Evolutionary conservation across 2,113 vertebrate genomes (phyloP), one percentile per base, ranked within the genome.

Genomic region (Blennius ocellaris): DNA sequence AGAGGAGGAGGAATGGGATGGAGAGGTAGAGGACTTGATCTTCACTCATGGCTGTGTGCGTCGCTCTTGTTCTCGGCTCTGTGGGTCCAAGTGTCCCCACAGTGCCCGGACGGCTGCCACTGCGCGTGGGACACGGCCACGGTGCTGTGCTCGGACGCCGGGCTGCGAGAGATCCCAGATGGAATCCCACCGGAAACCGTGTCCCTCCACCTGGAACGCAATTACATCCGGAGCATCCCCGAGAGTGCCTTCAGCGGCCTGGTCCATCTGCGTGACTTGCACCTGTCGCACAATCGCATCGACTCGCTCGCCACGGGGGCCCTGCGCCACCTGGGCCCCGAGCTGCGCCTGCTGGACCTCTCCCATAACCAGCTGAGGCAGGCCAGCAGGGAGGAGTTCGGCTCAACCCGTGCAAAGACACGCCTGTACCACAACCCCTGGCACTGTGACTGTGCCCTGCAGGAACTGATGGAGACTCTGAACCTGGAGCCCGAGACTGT

Each of bases 381-480:
- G 45, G 90, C 89, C 82, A 92, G 68, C 72, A 73, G 76, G 8
- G 87, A 93, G 16, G 93, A 93, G 52, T 93, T 94, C 2, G 84
- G 91, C 10, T 70, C 83, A 45, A 91, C 92, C 1, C 88, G 81
- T 3, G 94, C 93, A 17, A 94, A 92, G 78, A 93, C 87, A 0
- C 90, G 93, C 11, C 93, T 95, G 17, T 93, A 90, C 65, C 90
- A 93, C 89, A 95, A 95, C 82, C 94, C 94, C 21, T 94, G 94
- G 93, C 93, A 94, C 84, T 95, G 94, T 47, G 91, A 93, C 84
- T 95, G 94, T 51, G 53, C 86, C n/a, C 87, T 95, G 7, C 94
- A 95, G 88, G 92, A 94, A 67, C 88, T 95, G 73, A 89, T 94
- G 87, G 90, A 93, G 88, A 82, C 90, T 1, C 87, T 95, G 17